Evolutionary conservation across 1,140 invertebrate genomes (phyloP), one percentile per base, ranked within the genome.

Genomic region (Linepithema humile): DNA sequence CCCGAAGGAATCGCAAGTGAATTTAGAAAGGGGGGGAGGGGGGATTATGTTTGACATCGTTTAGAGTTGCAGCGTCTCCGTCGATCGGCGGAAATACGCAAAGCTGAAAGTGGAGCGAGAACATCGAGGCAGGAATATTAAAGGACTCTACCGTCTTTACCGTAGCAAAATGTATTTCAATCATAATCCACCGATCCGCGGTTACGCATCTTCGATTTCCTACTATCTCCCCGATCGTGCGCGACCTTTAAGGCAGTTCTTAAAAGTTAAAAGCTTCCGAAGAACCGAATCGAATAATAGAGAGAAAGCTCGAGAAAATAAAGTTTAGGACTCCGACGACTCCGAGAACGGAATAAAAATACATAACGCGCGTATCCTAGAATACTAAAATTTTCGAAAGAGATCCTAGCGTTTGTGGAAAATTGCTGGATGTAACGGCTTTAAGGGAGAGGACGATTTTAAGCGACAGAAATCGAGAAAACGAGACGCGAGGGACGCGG

Each of bases 11-110:
- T 48, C 38, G 35, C 53, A 69, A 53, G 43, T 29, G 38, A 80
- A 35, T 55, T 35, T 40, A 29, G 62, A n/a, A n/a, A 9, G 65
- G 10, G n/a, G 9, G n/a, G 40, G n/a, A 23, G 3, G n/a, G 3
- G 43, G 17, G 55, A 80, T 80, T 55, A 69, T 80, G 70, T 80
- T 80, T 80, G 74, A 77, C 35, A 29, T 70, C 75, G 75, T 80
- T 80, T 80, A 80, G 12, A 55, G 64, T 80, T 55, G 48, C 50
- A 70, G 35, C 23, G 3, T 67, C 3, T 26, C 10, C 15, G 64
- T 55, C 23, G 75, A 80, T 80, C 75, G 64, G 69, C 38, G 35
- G n/a, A 23, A 55, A 67, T 55, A 78, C 62, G 60, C 60, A 67
- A n/a, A 53, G 23, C 48, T 53, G 48, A 69, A 80, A 80, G 64